These are phyloP conservation scores for Ceratothoa steindachneri DNA, from an alignment of 2,888 invertebrate species.

Conservation along the genomic window DNA sequence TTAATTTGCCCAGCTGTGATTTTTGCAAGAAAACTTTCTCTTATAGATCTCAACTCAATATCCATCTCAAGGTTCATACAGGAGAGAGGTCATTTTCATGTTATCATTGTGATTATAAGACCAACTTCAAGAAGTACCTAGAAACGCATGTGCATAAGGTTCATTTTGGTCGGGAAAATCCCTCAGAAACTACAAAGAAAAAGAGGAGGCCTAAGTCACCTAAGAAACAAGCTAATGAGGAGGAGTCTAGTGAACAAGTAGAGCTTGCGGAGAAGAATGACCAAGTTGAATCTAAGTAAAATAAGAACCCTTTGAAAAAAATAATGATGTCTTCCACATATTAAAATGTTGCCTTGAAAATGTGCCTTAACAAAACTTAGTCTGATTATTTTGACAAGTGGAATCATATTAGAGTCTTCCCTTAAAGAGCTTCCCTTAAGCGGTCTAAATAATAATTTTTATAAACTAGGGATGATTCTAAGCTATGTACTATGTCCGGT, in stretches of 20 bases:
- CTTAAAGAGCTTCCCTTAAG: too few species aligned
- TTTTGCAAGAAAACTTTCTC: slow-evolving; percentile 40
- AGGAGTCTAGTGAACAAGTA: too few species aligned
- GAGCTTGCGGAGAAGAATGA: too few species aligned
- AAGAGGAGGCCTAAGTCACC: not conserved
- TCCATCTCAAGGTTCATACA: slow-evolving; percentile 42
- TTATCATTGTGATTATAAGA: slow-evolving; percentile 41
- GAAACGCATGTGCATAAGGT: slow-evolving; percentile 36
- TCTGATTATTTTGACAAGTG: too few species aligned
- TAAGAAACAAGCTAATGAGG: too few species aligned
- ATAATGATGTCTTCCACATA: not conserved
- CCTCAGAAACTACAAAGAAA: not conserved
- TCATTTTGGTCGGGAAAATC: slow-evolving; percentile 7
- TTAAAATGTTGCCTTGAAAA: not conserved
- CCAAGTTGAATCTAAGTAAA: too few species aligned
- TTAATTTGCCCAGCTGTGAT: slow-evolving; percentile 41
- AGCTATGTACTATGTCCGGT: too few species aligned
- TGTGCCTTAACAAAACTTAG: not conserved
- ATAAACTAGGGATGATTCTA: too few species aligned
- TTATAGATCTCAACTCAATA: slow-evolving; percentile 39
- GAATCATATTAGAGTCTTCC: too few species aligned
- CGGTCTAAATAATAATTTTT: too few species aligned
- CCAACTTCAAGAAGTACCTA: slow-evolving; percentile 32
- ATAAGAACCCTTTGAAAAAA: too few species aligned
- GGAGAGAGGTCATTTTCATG: slow-evolving; percentile 39